Evolutionary conservation across 30 jellyfish, hydroid and myxozoan genomes (phyloP).

Genomic region (Chrysaora quinquecirrha): DNA sequence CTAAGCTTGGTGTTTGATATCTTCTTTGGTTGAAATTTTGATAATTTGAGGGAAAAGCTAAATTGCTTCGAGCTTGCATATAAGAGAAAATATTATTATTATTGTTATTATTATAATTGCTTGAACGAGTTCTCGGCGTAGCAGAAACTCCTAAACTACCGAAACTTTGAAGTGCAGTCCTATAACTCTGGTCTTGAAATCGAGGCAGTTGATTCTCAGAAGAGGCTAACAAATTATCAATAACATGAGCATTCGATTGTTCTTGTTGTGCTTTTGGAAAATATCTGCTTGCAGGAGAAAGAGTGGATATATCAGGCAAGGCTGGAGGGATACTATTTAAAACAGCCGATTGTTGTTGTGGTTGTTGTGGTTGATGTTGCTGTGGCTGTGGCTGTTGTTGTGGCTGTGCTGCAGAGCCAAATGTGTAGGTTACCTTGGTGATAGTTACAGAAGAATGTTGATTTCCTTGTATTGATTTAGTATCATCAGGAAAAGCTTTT

Average conservation of each 20-base stretch:
- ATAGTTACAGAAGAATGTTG: slow-evolving; percentile 92
- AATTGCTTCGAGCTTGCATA: slow-evolving; percentile 62
- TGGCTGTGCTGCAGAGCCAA: slow-evolving; percentile 68
- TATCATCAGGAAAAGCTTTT: slow-evolving; percentile 94
- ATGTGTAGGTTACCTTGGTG: slow-evolving; percentile 94
- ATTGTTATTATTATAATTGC: slow-evolving; percentile 32
- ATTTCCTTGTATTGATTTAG: slow-evolving; percentile 54
- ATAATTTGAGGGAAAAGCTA: slow-evolving; percentile 35
- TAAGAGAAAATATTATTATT: slow-evolving; percentile 46
- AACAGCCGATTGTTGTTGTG: not conserved
- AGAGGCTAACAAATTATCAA: slow-evolving; percentile 65
- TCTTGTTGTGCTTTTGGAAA: slow-evolving; percentile 22
- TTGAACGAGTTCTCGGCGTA: slow-evolving; percentile 32
- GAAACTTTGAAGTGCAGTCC: slow-evolving; percentile 33
- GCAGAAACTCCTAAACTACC: slow-evolving; percentile 68
- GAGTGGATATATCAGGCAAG: slow-evolving; percentile 68
- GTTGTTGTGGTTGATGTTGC: slow-evolving; percentile 13
- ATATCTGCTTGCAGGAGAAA: slow-evolving; percentile 34
- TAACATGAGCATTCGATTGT: slow-evolving; percentile 35
- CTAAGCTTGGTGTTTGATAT: slow-evolving; percentile 55
- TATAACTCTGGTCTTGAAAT: slow-evolving; percentile 46
- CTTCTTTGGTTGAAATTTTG: slow-evolving; percentile 58
- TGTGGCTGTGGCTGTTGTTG: slow-evolving; percentile 26
- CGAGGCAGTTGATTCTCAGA: slow-evolving; percentile 60
- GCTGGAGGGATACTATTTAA: slow-evolving; percentile 19